Conservation (phyloP, 2,888 invertebrate species). For the Cheilosia grossa region DNA sequence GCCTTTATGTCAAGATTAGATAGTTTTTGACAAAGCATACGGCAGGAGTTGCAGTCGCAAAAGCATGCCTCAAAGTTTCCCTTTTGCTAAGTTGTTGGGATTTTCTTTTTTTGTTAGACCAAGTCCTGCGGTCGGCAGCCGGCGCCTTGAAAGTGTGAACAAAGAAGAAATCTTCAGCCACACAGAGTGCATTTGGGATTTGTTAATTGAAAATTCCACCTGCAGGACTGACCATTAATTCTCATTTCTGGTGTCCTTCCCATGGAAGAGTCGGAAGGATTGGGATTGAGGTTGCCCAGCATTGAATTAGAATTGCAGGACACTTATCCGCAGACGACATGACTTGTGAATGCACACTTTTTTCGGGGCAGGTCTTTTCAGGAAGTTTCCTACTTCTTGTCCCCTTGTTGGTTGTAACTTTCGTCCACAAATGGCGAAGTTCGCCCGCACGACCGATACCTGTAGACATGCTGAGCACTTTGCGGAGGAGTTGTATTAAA, state of each 20-base stretch:
- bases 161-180: constrained; percentile 20
- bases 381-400: constrained; percentile 16
- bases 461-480: constrained; percentile 47
- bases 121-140: neutral
- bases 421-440: constrained; percentile 55
- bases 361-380: neutral
- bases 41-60: constrained; percentile 35
- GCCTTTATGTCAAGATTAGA: constrained; percentile 63
- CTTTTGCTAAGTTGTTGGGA: constrained; percentile 37
- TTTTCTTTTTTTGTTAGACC: neutral
- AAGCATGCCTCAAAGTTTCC: constrained; percentile 60
- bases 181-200: constrained; percentile 43
- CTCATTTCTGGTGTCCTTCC: constrained; percentile 30
- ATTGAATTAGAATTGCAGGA: constrained; percentile 45
- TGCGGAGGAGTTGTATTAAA: constrained; percentile 61
- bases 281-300: constrained; percentile 38
- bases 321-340: constrained; percentile 47
- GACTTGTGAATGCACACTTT: constrained; percentile 52
- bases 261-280: neutral
- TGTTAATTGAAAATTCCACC: constrained; percentile 74
- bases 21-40: constrained; percentile 69
- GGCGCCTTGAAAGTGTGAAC: constrained; percentile 8
- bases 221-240: constrained; percentile 65
- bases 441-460: constrained; percentile 26
- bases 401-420: constrained; percentile 42